A percentile compares a stretch with the other conserved stretches of the same genome.
Evolutionary conservation across 2,797 vertebrate species (phyloP).

Genomic region (Girardinus metallicus): DNA sequence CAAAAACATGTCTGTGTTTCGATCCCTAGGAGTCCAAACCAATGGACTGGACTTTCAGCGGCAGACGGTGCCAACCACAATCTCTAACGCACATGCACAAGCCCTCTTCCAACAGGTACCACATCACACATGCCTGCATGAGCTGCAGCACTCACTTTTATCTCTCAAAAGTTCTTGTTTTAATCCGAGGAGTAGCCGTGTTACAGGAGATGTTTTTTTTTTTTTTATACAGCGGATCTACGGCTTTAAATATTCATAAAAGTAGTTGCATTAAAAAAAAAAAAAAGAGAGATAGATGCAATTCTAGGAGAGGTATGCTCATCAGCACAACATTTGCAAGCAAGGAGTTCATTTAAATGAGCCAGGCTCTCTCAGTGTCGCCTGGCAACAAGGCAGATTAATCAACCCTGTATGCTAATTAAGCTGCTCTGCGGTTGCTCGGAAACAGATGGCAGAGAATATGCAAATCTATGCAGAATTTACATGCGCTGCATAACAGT

Average conservation of each 20-base stretch:
- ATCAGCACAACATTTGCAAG: slow-evolving; percentile 50
- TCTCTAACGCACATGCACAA: slow-evolving; percentile 97
- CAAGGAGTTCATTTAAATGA: slow-evolving; percentile 75
- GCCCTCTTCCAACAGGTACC: slow-evolving; percentile 98
- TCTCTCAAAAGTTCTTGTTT: slow-evolving; percentile 14
- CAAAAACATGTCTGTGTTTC: slow-evolving; percentile 33
- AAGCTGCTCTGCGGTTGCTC: slow-evolving; percentile 91
- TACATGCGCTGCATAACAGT: slow-evolving; percentile 93
- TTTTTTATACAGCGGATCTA: slow-evolving; percentile 4
- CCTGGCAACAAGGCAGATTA: slow-evolving; percentile 88
- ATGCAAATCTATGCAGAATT: slow-evolving; percentile 99
- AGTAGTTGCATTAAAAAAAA: background rate
- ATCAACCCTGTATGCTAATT: slow-evolving; percentile 99
- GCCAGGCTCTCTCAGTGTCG: slow-evolving; percentile 74
- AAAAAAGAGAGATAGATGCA: slow-evolving; percentile 9
- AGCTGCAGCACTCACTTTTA: background rate
- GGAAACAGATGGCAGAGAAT: slow-evolving; percentile 99
- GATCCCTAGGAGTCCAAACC: slow-evolving; percentile 89
- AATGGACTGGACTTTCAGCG: slow-evolving; percentile 99
- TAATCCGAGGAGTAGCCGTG: slow-evolving; percentile 4
- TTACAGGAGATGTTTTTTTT: background rate
- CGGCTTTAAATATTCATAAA: slow-evolving; percentile 2
- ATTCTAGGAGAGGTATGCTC: slow-evolving; percentile 57
- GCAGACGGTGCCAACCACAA: slow-evolving; percentile 91
- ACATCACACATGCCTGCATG: background rate